Evolutionary conservation across 2,888 invertebrate species (phyloP), one percentile per base, ranked within the genome.

Genomic region (Chloroclystis v-ata): DNA sequence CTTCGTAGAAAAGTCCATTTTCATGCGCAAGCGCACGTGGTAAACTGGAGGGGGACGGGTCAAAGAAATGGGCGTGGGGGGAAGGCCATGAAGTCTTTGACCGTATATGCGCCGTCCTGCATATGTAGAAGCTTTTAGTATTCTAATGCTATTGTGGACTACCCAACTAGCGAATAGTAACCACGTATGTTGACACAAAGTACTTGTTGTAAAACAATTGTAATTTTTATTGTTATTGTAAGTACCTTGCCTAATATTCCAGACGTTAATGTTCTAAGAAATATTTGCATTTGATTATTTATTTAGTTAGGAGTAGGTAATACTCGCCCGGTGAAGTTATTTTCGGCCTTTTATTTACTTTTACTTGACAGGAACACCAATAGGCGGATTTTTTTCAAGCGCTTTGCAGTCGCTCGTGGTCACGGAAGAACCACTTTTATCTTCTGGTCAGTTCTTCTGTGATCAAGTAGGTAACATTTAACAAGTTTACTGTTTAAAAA

Each of bases 1-100:
- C 56, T 59, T 85, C 83, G 67, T 77, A 75, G 85, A 82, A 85
- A 84, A 79, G 75, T 49, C 72, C 72, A 80, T 82, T 82, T 85
- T 82, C 78, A 77, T 78, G 67, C 58, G 67, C 66, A 60, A 47
- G 49, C 71, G 71, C 76, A 73, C 76, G 77, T 75, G 75, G 69
- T 58, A 56, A 59, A 61, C 61, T 63, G 60, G 57, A 55, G 28
- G 49, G 52, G 38, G 44, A 57, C 56, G 33, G 60, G 59, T 56
- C 56, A 56, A 51, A 51, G 57, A 52, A 54, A 56, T 61, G 49
- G 53, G 47, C 45, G 56, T 47, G 51, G 59, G 49, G 57, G 55
- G 59, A 46, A 43, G 60, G 52, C 55, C 57, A 54, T 48, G 74
- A 77, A 78, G 84, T 82, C 84, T 79, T 65, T 83, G 84, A 84